Base-by-base conservation (phyloP, 2,888 invertebrate species). In the Antheraea yamamai region DNA sequence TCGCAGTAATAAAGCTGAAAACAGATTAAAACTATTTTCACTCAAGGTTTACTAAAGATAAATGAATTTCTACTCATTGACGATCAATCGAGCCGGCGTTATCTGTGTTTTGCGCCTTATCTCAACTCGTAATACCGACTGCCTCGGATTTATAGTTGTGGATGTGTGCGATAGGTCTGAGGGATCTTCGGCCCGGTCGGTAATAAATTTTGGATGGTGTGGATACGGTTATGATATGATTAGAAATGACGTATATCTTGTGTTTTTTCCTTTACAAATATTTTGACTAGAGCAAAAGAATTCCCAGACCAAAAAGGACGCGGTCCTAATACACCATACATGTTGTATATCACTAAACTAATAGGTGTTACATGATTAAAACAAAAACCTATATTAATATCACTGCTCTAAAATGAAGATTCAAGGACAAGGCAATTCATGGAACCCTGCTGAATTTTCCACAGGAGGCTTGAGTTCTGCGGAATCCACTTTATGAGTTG, bases 61-160 rank as follows among this genome's bases (percentile, higher is more conserved):
- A 93, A 94, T 94, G 92, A 93, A 93, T 93, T 92, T 89, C 91
- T 89, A 89, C 89, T 93, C 92, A 92, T 93, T 93, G 92, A 85
- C 92, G 93, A 94, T 94, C 93, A 94, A 93, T 94, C 92, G 92
- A 85, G 84, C 82, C 84, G 82, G 79, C 84, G 91, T 91, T 92
- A 93, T 93, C 93, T 87, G 89, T 92, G 91, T 92, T 91, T 91
- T 89, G 92, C 86, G 87, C 87, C 89, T 91, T 92, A 92, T 91
- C 92, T 89, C 78, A 85, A 84, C 85, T 84, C 83, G 87, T 87
- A 85, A 88, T 87, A 87, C 87, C 82, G 87, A 86, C 87, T 83
- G 78, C 80, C 83, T 80, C 77, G 85, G 87, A 90, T 90, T 91
- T 91, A 91, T 89, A 86, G 85, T 80, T 79, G 79, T 76, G 74